These are phyloP conservation scores for Nyleta sp. DNA, from an alignment of 2,888 invertebrate species.

Conservation along the genomic window DNA sequence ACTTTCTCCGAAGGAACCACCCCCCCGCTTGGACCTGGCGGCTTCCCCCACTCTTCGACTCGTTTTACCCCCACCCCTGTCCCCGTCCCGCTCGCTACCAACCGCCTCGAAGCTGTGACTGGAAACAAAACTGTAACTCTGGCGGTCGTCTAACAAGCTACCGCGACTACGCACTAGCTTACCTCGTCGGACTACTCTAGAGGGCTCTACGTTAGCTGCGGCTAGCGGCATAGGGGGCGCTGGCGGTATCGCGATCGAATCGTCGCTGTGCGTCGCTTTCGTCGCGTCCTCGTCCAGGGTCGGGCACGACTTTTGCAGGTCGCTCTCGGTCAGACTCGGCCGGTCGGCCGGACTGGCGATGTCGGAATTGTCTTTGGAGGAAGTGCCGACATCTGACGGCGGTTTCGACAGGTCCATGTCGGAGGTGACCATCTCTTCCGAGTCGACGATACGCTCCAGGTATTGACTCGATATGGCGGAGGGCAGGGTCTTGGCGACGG, in stretches of 20 bases:
- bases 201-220: slow-evolving; percentile 70
- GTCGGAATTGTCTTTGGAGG: slow-evolving; percentile 73
- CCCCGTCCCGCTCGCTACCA: not conserved
- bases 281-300: slow-evolving; percentile 35
- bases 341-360: slow-evolving; percentile 68
- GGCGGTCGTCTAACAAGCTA: slow-evolving; percentile 68
- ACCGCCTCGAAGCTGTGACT: slow-evolving; percentile 68
- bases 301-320: not conserved
- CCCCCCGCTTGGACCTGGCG: not conserved
- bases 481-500: slow-evolving; percentile 73
- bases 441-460: slow-evolving; percentile 79
- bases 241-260: slow-evolving; percentile 24
- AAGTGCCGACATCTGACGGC: slow-evolving; percentile 76
- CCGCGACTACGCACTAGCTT: slow-evolving; percentile 76
- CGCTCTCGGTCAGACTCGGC: slow-evolving; percentile 42
- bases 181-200: slow-evolving; percentile 78
- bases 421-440: slow-evolving; percentile 79
- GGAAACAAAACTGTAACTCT: slow-evolving; percentile 74
- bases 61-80: not conserved
- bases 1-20: not conserved
- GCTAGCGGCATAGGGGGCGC: slow-evolving; percentile 44
- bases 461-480: slow-evolving; percentile 78
- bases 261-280: slow-evolving; percentile 31
- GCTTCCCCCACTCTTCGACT: no score
- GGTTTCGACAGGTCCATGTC: slow-evolving; percentile 79